Percentiles rank a stretch among this genome's conserved stretches.
phyloP scores from a whole-genome alignment of 2,113 vertebrate genomes.

The Phrynocephalus versicolor region DNA sequence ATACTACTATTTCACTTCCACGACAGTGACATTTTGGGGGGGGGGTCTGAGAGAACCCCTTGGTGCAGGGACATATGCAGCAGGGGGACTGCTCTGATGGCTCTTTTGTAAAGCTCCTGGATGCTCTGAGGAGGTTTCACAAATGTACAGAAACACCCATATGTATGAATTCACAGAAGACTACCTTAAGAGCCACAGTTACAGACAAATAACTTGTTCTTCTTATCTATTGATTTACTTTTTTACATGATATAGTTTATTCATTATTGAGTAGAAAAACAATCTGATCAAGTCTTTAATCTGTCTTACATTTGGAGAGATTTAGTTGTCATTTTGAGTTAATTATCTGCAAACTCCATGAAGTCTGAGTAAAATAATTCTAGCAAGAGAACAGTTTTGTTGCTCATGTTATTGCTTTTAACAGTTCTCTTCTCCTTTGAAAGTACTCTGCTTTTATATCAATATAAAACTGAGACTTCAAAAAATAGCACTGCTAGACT shows the following conservation, averaged over 20 bases:
- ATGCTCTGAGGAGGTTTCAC: too few relatives aligned
- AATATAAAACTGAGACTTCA: not conserved
- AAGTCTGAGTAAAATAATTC: not conserved
- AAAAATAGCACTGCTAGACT: slow-evolving; percentile 9
- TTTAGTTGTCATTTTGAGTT: slow-evolving; percentile 3
- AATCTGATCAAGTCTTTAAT: not conserved
- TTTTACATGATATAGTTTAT: not conserved
- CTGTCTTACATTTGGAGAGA: not conserved
- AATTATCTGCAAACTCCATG: not conserved
- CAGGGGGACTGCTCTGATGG: too few relatives aligned
- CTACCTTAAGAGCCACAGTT: too few relatives aligned
- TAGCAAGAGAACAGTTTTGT: not conserved
- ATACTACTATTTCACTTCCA: too few relatives aligned
- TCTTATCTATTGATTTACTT: too few relatives aligned
- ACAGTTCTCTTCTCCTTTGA: slow-evolving; percentile 20
- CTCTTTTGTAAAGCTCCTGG: too few relatives aligned
- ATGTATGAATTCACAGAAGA: too few relatives aligned
- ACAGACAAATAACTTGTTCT: too few relatives aligned
- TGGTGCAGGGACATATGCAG: too few relatives aligned
- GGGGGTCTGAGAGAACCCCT: too few relatives aligned
- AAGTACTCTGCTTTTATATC: not conserved
- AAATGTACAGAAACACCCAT: too few relatives aligned
- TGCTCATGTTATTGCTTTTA: slow-evolving; percentile 15
- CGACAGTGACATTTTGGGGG: too few relatives aligned
- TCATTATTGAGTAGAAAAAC: not conserved